Evolutionary conservation across 37 sponge, comb jelly and placozoan species (phyloP), one percentile per base, ranked within the genome.

Genomic region (Bolinopsis microptera): DNA sequence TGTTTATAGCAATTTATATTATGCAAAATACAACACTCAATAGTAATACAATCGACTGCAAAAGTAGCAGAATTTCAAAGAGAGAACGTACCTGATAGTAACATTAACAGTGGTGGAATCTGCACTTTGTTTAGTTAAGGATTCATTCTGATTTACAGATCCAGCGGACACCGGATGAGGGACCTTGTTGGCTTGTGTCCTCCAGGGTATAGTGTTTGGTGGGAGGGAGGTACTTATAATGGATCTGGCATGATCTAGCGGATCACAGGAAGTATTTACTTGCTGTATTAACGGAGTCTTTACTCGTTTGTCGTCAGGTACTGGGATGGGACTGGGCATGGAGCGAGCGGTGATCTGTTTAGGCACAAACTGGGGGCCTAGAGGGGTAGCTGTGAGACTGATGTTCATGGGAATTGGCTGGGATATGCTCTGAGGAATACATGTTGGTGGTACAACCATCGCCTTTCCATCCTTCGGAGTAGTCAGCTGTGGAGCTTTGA

Each of bases 31-130:
- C n/a, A n/a, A n/a, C n/a, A n/a, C n/a, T n/a, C n/a, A n/a, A n/a
- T n/a, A n/a, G n/a, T n/a, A n/a, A n/a, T n/a, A n/a, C n/a, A n/a
- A n/a, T n/a, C n/a, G n/a, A n/a, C n/a, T n/a, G n/a, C n/a, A n/a
- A n/a, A n/a, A n/a, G n/a, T n/a, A n/a, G n/a, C n/a, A n/a, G n/a
- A n/a, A n/a, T n/a, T n/a, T n/a, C n/a, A n/a, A n/a, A n/a, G n/a
- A n/a, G n/a, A n/a, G n/a, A 48, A 48, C 21, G 3, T 70, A 77
- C 80, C 80, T 77, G 21, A 77, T 77, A 27, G 80, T 34, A 0
- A 77, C 80, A 35, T 32, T 77, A 36, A 77, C 80, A 35, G 80
- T 77, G 1, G 80, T 3, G 28, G 80, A 16, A 77, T 77, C 80
- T 48, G 61, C 61, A 13, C 61, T 48, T 48, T 5, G 13, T 48